These are phyloP conservation scores for Odontothrips loti DNA, from an alignment of 2,888 invertebrate genomes.

Conservation along the genomic window DNA sequence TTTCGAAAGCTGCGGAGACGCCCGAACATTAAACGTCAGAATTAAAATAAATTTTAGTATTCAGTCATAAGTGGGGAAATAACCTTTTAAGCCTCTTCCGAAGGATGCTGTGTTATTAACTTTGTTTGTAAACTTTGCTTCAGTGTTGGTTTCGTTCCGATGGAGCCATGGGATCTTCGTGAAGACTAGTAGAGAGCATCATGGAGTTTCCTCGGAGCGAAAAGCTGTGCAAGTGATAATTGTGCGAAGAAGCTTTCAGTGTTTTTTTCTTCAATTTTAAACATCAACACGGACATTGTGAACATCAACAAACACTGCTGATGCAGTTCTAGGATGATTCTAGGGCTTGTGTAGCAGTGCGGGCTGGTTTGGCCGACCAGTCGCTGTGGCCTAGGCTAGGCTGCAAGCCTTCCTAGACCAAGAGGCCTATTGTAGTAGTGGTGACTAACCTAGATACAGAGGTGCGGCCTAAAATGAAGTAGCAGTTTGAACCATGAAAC, in stretches of 20 bases:
- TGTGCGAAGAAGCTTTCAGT: conserved; percentile 16
- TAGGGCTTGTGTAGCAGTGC: neutral
- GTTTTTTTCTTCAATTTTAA: conserved; percentile 16
- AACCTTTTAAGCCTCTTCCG: conserved; percentile 20
- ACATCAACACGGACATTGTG: conserved; percentile 21
- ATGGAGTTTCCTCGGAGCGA: conserved; percentile 10
- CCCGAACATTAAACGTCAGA: conserved; percentile 24
- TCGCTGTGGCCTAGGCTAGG: conserved; percentile 16
- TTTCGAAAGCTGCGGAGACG: conserved; percentile 24
- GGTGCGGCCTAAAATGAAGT: conserved; percentile 26
- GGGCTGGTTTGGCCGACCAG: neutral
- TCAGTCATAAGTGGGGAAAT: conserved; percentile 26
- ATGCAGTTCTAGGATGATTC: neutral
- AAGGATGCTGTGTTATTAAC: neutral
- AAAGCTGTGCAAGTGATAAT: conserved; percentile 17
- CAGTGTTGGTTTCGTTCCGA: neutral
- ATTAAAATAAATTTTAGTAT: conserved; percentile 27
- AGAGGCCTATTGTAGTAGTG: conserved; percentile 22
- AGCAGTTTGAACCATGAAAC: conserved; percentile 25
- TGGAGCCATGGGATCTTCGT: conserved; percentile 7
- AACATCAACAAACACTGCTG: conserved; percentile 2
- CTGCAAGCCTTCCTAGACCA: conserved; percentile 19
- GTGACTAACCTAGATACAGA: conserved; percentile 24
- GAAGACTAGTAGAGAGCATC: conserved; percentile 2
- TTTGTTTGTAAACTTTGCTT: conserved; percentile 19